Percentiles rank a stretch among this genome's conserved stretches.
These are phyloP conservation scores for Dendrocopos noguchii DNA, from an alignment of 2,113 vertebrate species.

Conservation along the genomic window DNA sequence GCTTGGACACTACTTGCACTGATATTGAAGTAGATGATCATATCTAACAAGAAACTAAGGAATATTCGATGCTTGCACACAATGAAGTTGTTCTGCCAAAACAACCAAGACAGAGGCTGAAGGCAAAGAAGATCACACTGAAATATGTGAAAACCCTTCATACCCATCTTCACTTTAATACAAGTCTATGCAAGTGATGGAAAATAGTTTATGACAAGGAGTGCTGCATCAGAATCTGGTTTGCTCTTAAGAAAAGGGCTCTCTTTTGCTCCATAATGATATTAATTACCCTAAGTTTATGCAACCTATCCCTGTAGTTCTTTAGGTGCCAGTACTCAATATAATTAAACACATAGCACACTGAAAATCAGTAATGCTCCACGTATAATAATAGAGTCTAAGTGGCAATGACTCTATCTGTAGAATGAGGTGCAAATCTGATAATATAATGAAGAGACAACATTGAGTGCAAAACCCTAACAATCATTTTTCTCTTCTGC, in stretches of 20 bases:
- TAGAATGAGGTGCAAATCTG: neutral
- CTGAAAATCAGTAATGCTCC: neutral
- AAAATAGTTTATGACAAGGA: neutral
- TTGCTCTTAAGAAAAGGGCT: neutral
- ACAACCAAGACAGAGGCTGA: neutral
- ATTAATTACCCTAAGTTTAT: neutral
- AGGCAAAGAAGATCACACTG: neutral
- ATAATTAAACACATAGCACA: neutral
- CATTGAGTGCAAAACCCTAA: rapidly evolving
- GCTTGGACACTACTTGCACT: neutral
- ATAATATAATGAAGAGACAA: neutral
- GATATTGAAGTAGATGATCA: neutral
- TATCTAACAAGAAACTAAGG: neutral
- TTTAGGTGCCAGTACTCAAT: neutral
- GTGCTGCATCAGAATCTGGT: neutral
- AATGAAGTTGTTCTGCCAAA: neutral
- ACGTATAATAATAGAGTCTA: neutral
- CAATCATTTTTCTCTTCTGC: neutral
- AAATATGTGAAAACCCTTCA: neutral
- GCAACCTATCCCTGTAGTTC: neutral
- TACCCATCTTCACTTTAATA: neutral
- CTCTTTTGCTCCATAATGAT: neutral
- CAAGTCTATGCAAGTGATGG: neutral
- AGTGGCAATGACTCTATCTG: neutral
- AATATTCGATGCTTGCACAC: neutral